Conservation (phyloP, 2,888 invertebrate species). For the Zootermopsis nevadensis region DNA sequence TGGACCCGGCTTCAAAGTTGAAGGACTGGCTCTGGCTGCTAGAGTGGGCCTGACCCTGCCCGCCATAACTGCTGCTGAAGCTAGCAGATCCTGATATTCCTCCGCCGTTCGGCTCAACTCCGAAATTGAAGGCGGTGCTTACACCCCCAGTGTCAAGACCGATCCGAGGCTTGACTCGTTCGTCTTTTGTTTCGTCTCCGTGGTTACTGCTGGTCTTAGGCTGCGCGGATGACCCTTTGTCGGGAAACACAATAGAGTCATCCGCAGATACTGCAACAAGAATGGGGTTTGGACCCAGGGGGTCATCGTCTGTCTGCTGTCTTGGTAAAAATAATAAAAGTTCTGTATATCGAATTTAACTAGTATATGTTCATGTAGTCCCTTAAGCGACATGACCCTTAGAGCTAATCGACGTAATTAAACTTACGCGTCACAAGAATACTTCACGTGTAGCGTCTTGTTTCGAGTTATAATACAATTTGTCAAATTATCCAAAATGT, state of each 20-base stretch:
- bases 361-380: not conserved
- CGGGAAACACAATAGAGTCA: not conserved
- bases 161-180: not conserved
- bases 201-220: not conserved
- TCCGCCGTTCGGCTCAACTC: conserved; percentile 10
- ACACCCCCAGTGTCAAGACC: not conserved
- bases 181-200: not conserved
- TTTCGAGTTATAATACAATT: too few relatives aligned
- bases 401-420: too few relatives aligned
- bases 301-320: too few relatives aligned
- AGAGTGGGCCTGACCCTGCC: not conserved
- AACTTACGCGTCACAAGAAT: too few relatives aligned
- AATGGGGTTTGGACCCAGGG: too few relatives aligned
- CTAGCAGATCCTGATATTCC: conserved; percentile 31
- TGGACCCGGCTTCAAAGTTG: conserved; percentile 19
- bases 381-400: not conserved
- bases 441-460: too few relatives aligned
- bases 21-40: conserved; percentile 26
- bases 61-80: conserved; percentile 27
- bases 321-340: too few relatives aligned
- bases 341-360: too few relatives aligned
- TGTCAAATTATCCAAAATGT: too few relatives aligned
- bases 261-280: not conserved
- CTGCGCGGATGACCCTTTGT: not conserved
- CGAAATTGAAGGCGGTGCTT: conserved; percentile 44